These are phyloP conservation scores for Calameuta filiformis DNA, from an alignment of 2,888 invertebrate species.

Conservation along the genomic window DNA sequence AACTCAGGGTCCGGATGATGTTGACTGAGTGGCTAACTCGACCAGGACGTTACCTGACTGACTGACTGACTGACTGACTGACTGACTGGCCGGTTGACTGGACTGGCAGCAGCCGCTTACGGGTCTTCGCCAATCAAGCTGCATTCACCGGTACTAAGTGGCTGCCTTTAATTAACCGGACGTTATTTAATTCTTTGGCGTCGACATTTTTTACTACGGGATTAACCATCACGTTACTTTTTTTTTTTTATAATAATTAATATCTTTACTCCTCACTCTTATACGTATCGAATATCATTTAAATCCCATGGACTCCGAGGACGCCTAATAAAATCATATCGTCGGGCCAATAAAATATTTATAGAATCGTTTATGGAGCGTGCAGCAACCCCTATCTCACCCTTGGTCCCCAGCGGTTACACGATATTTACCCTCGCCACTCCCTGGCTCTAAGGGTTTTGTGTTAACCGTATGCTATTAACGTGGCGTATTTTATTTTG, in stretches of 20 bases:
- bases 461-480: slow-evolving; percentile 9
- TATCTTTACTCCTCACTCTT: not conserved
- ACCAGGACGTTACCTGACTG: slow-evolving; percentile 14
- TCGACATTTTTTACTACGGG: not conserved
- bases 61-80: slow-evolving; percentile 1
- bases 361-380: slow-evolving; percentile 53
- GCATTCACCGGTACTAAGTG: slow-evolving; percentile 55
- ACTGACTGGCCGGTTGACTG: not conserved
- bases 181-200: slow-evolving; percentile 10
- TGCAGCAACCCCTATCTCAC: slow-evolving; percentile 26
- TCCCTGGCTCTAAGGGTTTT: slow-evolving; percentile 32
- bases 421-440: slow-evolving; percentile 60
- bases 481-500: not conserved
- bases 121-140: slow-evolving; percentile 52
- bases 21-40: slow-evolving; percentile 11
- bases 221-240: no score
- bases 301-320: not conserved
- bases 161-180: slow-evolving; percentile 54
- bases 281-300: not conserved
- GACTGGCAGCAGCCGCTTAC: slow-evolving; percentile 17
- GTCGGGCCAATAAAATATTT: slow-evolving; percentile 65
- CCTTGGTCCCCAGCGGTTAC: slow-evolving; percentile 58
- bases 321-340: slow-evolving; percentile 56
- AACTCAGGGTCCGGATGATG: slow-evolving; percentile 10
- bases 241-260: not conserved